Evolutionary conservation across 2,113 vertebrate genomes (phyloP), one percentile per base, ranked within the genome.

Genomic region (Cyphomyrus discorhynchus): DNA sequence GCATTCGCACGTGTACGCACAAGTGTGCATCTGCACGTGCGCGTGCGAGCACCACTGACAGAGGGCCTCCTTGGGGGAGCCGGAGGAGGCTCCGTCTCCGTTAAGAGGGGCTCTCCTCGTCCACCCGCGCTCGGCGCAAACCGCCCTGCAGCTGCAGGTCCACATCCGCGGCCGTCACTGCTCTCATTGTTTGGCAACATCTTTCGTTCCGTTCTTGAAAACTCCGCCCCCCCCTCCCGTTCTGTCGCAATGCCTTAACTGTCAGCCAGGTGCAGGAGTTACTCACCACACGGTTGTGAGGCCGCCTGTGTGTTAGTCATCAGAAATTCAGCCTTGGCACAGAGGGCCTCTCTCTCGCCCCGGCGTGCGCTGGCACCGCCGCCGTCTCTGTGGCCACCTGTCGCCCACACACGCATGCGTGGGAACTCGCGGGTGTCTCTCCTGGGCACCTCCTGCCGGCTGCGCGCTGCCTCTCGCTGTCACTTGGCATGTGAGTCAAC

Each of bases 241-340:
- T 88, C 90, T 88, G 90, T 90, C n/a, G 66, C 87, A 90, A 90
- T 47, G 86, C 50, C 50, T 52, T 88, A 53, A 83, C 62, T 88
- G 86, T 88, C 56, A 88, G 87, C 50, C 90, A 90, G 90, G 90
- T 90, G 90, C 86, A 83, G 87, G 90, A 49, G 56, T 88, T 90
- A 90, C 70, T 90, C 90, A 90, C 87, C 86, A 17, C 66, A 35
- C 45, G 66, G n/a, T 87, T 87, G 7, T 86, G 88, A 47, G n/a
- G 74, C 80, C 0, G 49, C 50, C 77, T 84, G 58, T 86, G 53
- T 42, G 89, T 87, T 87, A 87, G 89, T 87, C 56, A 87, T 90
- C 84, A 86, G 56, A 86, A 70, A 66, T 24, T 27, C n/a, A 27
- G 47, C 45, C 46, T 50, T 86, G 45, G 27, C 50, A 19, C 45